Evolutionary conservation across 1,140 invertebrate species (phyloP), one percentile per base, ranked within the genome.

Genomic region (Neodiprion fabricii): DNA sequence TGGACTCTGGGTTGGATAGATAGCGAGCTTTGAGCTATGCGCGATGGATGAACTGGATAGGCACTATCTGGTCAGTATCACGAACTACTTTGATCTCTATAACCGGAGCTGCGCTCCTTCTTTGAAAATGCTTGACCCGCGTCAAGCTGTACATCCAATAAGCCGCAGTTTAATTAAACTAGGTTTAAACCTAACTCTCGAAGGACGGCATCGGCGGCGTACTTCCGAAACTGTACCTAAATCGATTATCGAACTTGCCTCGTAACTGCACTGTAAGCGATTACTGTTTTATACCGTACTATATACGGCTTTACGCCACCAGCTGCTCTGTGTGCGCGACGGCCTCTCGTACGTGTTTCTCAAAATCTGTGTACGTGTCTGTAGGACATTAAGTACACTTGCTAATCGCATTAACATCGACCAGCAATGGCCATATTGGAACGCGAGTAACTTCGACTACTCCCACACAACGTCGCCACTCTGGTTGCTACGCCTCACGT

Each of bases 151-250:
- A 61, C n/a, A 61, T 61, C 53, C 53, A 61, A 61, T 61, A 61
- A 61, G 53, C 53, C 53, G n/a, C 53, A 61, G 53, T 61, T 61
- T 61, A 61, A 61, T 61, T 61, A 61, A 61, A 61, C 53, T 61
- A 61, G n/a, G 53, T 61, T 61, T 61, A 61, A 61, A 61, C 53
- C 53, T 61, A 17, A 61, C 53, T 17, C 53, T 61, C 53, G 11
- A 14, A 12, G 11, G n/a, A 9, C 4, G 53, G 53, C 0, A 12
- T 5, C n/a, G 53, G 53, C 5, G 53, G 53, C 4, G 53, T 61
- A 61, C 53, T 61, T 61, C 53, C 53, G 53, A 61, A 61, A 61
- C 53, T 61, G 53, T 61, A 61, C 53, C 53, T 61, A 61, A 61
- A 61, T 61, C 53, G 53, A 61, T 61, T 61, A 61, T 61, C 53